Percentiles rank a stretch among this genome's conserved stretches.
Evolutionary conservation across 2,888 invertebrate genomes (phyloP).

Genomic region (Prenolepis imparis): DNA sequence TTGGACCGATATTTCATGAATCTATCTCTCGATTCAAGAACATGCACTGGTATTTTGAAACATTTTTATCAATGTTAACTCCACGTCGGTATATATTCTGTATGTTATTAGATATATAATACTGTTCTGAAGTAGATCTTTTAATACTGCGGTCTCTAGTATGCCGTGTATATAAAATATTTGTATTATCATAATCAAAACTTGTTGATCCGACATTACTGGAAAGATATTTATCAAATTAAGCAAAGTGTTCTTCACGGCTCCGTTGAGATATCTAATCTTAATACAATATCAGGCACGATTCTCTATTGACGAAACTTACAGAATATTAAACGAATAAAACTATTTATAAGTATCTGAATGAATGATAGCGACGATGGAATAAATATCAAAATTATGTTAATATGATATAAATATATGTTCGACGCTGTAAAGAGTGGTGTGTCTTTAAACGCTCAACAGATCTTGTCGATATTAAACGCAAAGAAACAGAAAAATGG

Average conservation of each 20-base stretch:
- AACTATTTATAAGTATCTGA: slow-evolving; percentile 56
- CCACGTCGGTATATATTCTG: slow-evolving; percentile 62
- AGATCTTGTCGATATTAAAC: slow-evolving; percentile 37
- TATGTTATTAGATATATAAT: slow-evolving; percentile 75
- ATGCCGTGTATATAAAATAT: slow-evolving; percentile 56
- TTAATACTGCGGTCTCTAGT: slow-evolving; percentile 84
- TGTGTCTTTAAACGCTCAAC: slow-evolving; percentile 34
- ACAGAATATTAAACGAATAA: slow-evolving; percentile 39
- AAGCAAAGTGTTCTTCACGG: slow-evolving; percentile 27
- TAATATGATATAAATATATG: slow-evolving; percentile 40
- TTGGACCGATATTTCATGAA: slow-evolving; percentile 14
- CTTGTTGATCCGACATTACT: background rate
- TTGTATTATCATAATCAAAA: slow-evolving; percentile 9
- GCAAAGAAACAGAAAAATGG: slow-evolving; percentile 13
- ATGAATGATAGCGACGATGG: slow-evolving; percentile 66
- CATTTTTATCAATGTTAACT: slow-evolving; percentile 49
- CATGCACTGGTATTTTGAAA: background rate
- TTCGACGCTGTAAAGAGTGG: slow-evolving; percentile 27
- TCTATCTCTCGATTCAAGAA: slow-evolving; percentile 33
- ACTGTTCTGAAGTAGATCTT: slow-evolving; percentile 82
- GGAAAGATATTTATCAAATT: slow-evolving; percentile 15
- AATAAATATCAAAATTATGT: slow-evolving; percentile 75
- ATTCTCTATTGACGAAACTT: slow-evolving; percentile 45
- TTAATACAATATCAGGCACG: slow-evolving; percentile 57
- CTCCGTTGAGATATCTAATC: slow-evolving; percentile 48